Evolutionary conservation across 1,140 invertebrate genomes (phyloP), one percentile per base, ranked within the genome.

Genomic region (Neotoxoptera formosana): DNA sequence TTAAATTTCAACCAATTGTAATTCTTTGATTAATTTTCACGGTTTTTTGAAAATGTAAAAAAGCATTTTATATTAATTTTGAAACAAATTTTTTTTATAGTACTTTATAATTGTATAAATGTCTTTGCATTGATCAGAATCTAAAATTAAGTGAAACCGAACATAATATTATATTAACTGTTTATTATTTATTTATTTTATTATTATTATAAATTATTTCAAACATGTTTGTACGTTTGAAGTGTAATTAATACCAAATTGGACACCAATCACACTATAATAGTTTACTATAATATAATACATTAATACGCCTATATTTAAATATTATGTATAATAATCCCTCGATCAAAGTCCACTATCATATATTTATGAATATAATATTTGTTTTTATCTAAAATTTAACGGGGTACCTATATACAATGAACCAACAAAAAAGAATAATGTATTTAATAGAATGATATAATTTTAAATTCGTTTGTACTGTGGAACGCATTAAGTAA

Each of bases 391-490:
- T 48, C 30, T 87, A 47, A 6, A 48, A 87, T 87, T 87, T 51
- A 87, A 30, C 9, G 2, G 41, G 21, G 45, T 83, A 83, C 34
- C 76, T 36, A 83, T 83, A 83, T 86, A 86, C 0, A 86, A 86
- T 3, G 45, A 47, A 86, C 84, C 34, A 47, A 86, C 41, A 45
- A 45, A 45, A 84, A 83, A 83, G 81, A 41, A 83, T 41, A 41
- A 84, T 30, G 8, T 7, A 51, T 88, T 51, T 88, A 88, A 53
- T 51, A 88, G 34, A 53, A 53, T 53, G 20, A 88, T 88, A 9
- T n/a, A 88, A 88, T 88, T 88, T 88, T 51, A 48, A 87, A 87
- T 87, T 47, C 45, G 47, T 88, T 88, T 34, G 87, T 51, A 3
- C 20, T 53, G 41, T 36, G 34, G 21, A 53, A 89, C 23, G 34